These are phyloP conservation scores for Borostomias antarcticus DNA, from an alignment of 2,797 vertebrate genomes.

Conservation along the genomic window DNA sequence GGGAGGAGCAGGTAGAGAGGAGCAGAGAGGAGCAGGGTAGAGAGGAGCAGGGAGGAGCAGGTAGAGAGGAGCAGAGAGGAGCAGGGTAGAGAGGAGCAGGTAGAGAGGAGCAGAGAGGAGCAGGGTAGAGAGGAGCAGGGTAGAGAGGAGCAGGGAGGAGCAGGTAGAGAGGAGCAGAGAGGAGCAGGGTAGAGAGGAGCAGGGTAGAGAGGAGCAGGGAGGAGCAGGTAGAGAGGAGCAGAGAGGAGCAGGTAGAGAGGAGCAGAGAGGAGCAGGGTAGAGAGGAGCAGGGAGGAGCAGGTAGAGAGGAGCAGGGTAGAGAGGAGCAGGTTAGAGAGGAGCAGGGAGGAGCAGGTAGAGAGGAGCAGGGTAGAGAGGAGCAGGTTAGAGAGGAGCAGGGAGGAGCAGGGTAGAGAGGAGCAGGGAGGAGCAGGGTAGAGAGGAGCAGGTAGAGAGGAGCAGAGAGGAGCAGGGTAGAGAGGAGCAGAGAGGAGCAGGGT, in stretches of 20 bases:
- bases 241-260: constrained; percentile 35
- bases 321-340: constrained; percentile 24
- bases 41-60: constrained; percentile 19
- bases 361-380: not conserved
- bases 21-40: constrained; percentile 16
- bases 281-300: not conserved
- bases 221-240: no score
- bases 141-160: constrained; percentile 25
- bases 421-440: constrained; percentile 1
- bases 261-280: constrained; percentile 10
- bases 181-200: not conserved
- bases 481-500: constrained; percentile 11
- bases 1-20: constrained; percentile 12
- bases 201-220: not conserved
- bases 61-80: constrained; percentile 6
- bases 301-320: constrained; percentile 23
- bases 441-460: not conserved
- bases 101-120: constrained; percentile 26
- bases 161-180: constrained; percentile 1
- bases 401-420: constrained; percentile 28
- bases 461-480: constrained; percentile 22
- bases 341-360: constrained; percentile 9
- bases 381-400: constrained; percentile 2
- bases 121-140: constrained; percentile 14
- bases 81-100: not conserved